These are phyloP conservation scores for Apamea epomidion DNA, from an alignment of 2,888 invertebrate species.

Conservation along the genomic window DNA sequence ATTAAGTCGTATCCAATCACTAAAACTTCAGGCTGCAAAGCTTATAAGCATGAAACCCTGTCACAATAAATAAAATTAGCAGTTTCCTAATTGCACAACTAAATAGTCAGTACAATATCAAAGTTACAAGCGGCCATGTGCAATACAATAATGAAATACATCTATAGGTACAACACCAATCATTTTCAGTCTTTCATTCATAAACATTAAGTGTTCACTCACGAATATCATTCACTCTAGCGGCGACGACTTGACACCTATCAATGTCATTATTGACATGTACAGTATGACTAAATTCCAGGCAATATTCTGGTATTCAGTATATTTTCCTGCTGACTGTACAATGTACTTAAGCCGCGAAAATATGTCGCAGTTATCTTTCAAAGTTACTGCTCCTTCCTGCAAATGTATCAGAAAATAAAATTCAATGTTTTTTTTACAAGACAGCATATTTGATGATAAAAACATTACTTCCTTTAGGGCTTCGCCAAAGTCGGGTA, in stretches of 20 bases:
- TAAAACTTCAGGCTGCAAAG: neutral
- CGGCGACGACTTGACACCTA: conserved; percentile 32
- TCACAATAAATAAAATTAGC: conserved; percentile 30
- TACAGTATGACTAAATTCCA: conserved; percentile 39
- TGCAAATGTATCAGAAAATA: neutral
- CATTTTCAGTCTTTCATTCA: conserved; percentile 73
- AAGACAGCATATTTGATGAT: neutral
- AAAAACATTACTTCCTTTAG: neutral
- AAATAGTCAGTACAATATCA: conserved; percentile 36
- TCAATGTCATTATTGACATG: conserved; percentile 33
- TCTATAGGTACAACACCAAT: conserved; percentile 56
- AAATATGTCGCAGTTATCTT: conserved; percentile 38
- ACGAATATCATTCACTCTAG: conserved; percentile 61
- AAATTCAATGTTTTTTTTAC: conserved; percentile 3
- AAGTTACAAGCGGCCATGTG: conserved; percentile 39
- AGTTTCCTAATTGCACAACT: conserved; percentile 34
- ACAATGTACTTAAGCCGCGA: conserved; percentile 42
- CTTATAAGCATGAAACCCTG: conserved; percentile 4
- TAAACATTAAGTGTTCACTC: conserved; percentile 62
- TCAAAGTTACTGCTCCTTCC: conserved; percentile 18
- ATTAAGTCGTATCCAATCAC: neutral
- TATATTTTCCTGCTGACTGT: conserved; percentile 29
- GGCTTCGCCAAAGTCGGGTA: neutral
- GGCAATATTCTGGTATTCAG: conserved; percentile 7
- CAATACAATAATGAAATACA: conserved; percentile 51